phyloP scores from a whole-genome alignment of 2,797 vertebrate species.

The Enteromius trimaculatus region DNA sequence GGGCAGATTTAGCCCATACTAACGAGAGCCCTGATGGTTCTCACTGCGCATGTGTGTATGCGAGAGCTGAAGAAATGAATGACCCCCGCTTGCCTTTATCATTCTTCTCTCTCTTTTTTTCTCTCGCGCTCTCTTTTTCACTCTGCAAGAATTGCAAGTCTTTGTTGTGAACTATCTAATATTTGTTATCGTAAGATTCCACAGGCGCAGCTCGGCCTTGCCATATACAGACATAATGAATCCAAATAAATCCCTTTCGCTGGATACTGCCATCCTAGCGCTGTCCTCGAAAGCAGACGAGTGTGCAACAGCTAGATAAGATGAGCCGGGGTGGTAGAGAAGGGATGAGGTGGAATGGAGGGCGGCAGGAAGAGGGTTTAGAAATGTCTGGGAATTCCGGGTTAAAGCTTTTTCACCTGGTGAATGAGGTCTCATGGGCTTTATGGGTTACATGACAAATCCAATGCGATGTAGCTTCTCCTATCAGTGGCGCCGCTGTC shows the following conservation, averaged over 20 bases:
- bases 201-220: constrained; percentile 51
- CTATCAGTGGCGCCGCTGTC: constrained; percentile 24
- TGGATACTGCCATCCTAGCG: constrained; percentile 48
- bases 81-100: constrained; percentile 42
- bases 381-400: constrained; percentile 36
- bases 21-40: constrained; percentile 42
- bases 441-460: constrained; percentile 46
- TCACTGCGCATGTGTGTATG: constrained; percentile 3
- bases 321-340: constrained; percentile 49
- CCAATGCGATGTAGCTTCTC: constrained; percentile 35
- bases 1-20: constrained; percentile 55
- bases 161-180: constrained; percentile 56
- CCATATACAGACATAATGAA: constrained; percentile 59
- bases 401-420: constrained; percentile 45
- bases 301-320: constrained; percentile 60
- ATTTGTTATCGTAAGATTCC: constrained; percentile 62
- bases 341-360: constrained; percentile 45
- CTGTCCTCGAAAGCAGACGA: constrained; percentile 48
- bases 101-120: constrained; percentile 17
- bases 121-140: constrained; percentile 14
- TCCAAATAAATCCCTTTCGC: constrained; percentile 60
- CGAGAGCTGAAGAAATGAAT: constrained; percentile 40
- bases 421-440: constrained; percentile 43
- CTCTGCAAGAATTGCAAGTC: constrained; percentile 44
- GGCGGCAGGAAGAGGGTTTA: constrained; percentile 36